These are phyloP conservation scores for Paralvinella palmiformis DNA, from an alignment of 1,140 invertebrate genomes.

Conservation along the genomic window DNA sequence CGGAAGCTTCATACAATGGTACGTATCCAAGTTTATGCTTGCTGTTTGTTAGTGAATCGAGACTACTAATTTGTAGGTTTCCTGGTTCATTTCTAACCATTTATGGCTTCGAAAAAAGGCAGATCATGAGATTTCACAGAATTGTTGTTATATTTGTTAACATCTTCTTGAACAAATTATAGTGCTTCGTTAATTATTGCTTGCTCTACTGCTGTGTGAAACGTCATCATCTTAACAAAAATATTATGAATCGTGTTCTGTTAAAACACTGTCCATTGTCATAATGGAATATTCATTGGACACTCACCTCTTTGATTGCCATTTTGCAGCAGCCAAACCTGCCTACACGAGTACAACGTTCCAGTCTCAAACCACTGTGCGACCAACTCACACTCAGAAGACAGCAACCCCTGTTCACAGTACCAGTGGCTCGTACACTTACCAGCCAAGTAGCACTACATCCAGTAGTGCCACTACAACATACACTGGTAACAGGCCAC, in stretches of 20 bases:
- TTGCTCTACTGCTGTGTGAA: neutral
- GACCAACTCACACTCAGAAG: too few relatives aligned
- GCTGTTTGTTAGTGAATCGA: neutral
- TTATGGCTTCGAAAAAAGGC: too few relatives aligned
- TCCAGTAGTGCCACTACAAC: neutral
- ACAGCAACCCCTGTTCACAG: too few relatives aligned
- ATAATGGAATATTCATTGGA: neutral
- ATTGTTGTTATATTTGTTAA: too few relatives aligned
- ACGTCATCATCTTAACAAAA: neutral
- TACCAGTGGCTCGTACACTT: neutral
- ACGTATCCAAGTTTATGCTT: neutral
- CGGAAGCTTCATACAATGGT: conserved; percentile 4
- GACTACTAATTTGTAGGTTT: neutral
- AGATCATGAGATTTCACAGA: too few relatives aligned
- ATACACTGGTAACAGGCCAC: neutral
- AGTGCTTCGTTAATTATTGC: too few relatives aligned
- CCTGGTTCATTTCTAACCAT: too few relatives aligned
- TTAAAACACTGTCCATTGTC: neutral
- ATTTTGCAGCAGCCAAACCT: neutral
- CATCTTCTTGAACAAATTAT: too few relatives aligned
- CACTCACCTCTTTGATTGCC: neutral
- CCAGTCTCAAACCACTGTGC: too few relatives aligned
- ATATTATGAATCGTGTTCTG: neutral
- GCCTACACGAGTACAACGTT: neutral
- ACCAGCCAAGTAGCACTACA: neutral